Conservation (phyloP, 2,113 vertebrate species). For the Alligator sinensis region DNA sequence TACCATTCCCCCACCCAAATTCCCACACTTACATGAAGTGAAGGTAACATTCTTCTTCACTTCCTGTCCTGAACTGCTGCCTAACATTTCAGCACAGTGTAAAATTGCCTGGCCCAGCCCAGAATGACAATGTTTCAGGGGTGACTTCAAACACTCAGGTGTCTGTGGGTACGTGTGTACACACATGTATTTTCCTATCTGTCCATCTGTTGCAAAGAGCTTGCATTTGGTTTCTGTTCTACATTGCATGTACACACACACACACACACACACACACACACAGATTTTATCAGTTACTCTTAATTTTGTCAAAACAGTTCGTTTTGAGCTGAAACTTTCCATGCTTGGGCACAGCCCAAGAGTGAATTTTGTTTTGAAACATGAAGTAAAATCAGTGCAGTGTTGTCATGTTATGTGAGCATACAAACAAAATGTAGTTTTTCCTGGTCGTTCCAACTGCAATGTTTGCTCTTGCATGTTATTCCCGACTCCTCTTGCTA, state of each 20-base stretch:
- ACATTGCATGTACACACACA: neutral
- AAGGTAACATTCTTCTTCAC: neutral
- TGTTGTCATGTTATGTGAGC: neutral
- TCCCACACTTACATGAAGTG: neutral
- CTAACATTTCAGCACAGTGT: neutral
- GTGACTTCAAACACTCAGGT: neutral
- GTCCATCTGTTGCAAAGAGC: neutral
- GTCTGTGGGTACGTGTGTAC: neutral
- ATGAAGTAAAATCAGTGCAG: neutral
- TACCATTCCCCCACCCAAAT: neutral
- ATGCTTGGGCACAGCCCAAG: neutral
- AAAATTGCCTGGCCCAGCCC: neutral
- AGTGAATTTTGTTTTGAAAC: neutral
- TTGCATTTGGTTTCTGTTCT: neutral
- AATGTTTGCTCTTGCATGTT: neutral
- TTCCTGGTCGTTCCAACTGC: no score
- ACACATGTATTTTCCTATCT: neutral
- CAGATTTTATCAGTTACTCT: neutral
- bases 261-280: no score
- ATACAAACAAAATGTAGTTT: neutral
- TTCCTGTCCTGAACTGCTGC: neutral
- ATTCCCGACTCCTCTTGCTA: neutral
- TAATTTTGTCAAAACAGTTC: neutral
- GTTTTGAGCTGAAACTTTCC: neutral
- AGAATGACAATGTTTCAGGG: neutral